These are phyloP conservation scores for Myotis pilosus DNA, from an alignment of 2,797 vertebrate genomes.

Conservation along the genomic window DNA sequence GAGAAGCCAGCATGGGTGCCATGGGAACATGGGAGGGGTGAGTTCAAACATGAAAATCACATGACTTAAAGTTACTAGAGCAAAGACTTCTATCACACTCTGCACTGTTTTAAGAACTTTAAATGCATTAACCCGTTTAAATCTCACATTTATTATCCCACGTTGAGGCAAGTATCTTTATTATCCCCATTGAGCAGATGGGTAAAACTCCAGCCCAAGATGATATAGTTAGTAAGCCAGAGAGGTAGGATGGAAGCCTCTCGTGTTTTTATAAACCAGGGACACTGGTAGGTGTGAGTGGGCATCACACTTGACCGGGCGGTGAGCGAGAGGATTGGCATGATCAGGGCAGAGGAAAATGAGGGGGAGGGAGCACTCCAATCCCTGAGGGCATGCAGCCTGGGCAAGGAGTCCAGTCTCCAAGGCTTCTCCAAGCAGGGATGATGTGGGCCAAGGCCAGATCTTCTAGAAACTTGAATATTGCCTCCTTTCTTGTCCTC, in stretches of 20 bases:
- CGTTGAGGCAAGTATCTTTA: background rate
- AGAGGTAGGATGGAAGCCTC: background rate
- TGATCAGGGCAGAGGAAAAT: background rate
- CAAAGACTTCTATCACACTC: background rate
- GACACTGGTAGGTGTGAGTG: background rate
- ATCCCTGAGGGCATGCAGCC: background rate
- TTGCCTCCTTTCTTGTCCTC: background rate
- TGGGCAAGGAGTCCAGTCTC: background rate
- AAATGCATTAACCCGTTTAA: background rate
- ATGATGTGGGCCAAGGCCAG: background rate
- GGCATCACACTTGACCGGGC: accelerated
- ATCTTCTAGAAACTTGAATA: background rate
- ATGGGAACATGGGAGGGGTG: accelerated
- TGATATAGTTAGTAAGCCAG: background rate
- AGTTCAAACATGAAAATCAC: accelerated
- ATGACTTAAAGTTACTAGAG: background rate
- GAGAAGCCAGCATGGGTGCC: background rate
- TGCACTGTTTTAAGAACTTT: background rate
- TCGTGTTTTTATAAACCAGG: background rate
- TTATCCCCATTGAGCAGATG: background rate
- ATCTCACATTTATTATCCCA: background rate
- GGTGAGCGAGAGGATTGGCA: background rate
- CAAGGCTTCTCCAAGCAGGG: background rate
- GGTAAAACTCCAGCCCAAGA: background rate
- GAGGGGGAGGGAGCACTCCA: background rate